Evolutionary conservation across 2,888 invertebrate species (phyloP).

Genomic region (Coenonympha glycerion): DNA sequence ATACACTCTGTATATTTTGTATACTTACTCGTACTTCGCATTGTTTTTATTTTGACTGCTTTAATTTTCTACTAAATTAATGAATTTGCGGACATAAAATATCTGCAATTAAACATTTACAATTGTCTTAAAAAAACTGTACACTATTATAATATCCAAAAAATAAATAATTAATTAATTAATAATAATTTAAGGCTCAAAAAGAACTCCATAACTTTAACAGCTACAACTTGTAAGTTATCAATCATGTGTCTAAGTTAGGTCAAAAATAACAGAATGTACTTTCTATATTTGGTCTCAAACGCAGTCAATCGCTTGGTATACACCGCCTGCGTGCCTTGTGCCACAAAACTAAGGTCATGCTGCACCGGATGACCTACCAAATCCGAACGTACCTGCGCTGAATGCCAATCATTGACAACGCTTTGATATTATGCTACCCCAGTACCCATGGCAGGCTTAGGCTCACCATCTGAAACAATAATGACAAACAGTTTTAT

Average conservation of each 20-base stretch:
- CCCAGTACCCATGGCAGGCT: no score
- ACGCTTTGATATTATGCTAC: conserved; percentile 29
- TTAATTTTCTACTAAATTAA: no score
- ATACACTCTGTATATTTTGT: no score
- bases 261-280: background rate
- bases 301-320: conserved; percentile 13
- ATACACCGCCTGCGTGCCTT: conserved; percentile 25
- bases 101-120: no score
- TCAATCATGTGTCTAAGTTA: background rate
- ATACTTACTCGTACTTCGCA: no score
- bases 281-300: conserved; percentile 5
- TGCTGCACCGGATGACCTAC: conserved; percentile 36
- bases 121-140: no score
- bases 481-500: background rate
- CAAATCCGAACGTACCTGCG: conserved; percentile 35
- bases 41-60: no score
- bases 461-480: background rate
- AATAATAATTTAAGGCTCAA: no score
- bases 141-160: no score
- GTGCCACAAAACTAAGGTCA: conserved; percentile 36
- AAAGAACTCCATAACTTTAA: background rate
- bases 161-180: no score
- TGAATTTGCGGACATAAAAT: no score
- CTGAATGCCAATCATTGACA: conserved; percentile 33
- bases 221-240: background rate